Evolutionary conservation across 2,888 invertebrate genomes (phyloP).

Genomic region (Xestoiulus laeticollis): DNA sequence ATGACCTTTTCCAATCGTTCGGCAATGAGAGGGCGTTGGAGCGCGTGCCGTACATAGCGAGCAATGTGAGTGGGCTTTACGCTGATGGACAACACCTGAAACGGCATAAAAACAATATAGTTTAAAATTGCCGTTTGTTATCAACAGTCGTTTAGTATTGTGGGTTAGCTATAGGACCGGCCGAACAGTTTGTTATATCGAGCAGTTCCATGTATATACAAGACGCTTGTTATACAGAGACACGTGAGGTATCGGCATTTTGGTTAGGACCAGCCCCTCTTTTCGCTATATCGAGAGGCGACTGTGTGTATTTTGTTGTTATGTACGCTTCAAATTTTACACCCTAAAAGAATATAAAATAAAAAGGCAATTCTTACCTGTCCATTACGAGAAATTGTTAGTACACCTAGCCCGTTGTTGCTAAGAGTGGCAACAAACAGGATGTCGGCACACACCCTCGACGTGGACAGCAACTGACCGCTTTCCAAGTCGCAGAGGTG

Average conservation of each 20-base stretch:
- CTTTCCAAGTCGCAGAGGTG: conserved; percentile 65
- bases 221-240: too few relatives aligned
- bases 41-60: conserved; percentile 29
- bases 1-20: conserved; percentile 50
- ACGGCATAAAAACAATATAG: neutral
- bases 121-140: neutral
- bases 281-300: too few relatives aligned
- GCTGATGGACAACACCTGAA: conserved; percentile 45
- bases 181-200: too few relatives aligned
- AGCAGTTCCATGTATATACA: too few relatives aligned
- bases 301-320: too few relatives aligned
- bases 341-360: neutral
- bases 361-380: conserved; percentile 56
- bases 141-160: too few relatives aligned
- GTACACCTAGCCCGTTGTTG: conserved; percentile 57
- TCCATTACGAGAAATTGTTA: conserved; percentile 58
- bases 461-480: conserved; percentile 61
- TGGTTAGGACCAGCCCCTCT: too few relatives aligned
- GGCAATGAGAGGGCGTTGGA: conserved; percentile 50
- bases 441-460: conserved; percentile 61
- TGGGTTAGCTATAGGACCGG: too few relatives aligned
- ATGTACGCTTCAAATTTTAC: neutral
- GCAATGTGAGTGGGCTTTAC: conserved; percentile 49
- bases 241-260: too few relatives aligned
- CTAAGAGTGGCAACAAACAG: conserved; percentile 62